phyloP scores from a whole-genome alignment of 2,113 vertebrate species.

The Sterna hirundo region DNA sequence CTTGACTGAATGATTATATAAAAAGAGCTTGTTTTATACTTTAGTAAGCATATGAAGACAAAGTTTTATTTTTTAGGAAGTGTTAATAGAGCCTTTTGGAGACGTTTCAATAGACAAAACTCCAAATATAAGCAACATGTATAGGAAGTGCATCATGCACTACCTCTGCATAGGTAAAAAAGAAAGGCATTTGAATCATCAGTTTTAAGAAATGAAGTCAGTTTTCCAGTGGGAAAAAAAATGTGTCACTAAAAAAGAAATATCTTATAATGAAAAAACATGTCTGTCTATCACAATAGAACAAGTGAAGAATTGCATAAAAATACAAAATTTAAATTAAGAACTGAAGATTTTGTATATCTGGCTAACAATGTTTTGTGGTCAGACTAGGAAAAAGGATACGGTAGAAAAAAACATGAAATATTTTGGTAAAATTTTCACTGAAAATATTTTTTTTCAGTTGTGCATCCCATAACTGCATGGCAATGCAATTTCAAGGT shows the following conservation, averaged over 20 bases:
- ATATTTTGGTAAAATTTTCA: background rate
- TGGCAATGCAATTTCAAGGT: background rate
- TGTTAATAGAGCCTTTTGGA: background rate
- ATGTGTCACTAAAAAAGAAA: background rate
- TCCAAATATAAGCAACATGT: background rate
- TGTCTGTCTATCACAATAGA: background rate
- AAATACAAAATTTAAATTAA: background rate
- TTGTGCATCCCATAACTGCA: background rate
- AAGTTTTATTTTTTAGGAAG: background rate
- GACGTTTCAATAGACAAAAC: background rate
- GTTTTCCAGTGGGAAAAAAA: background rate
- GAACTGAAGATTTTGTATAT: background rate
- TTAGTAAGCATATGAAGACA: background rate
- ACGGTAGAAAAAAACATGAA: background rate
- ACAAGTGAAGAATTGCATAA: background rate
- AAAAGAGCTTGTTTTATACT: background rate
- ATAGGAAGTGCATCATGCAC: background rate
- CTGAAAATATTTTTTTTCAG: background rate
- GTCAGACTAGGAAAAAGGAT: background rate
- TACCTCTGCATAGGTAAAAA: background rate
- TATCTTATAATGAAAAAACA: background rate
- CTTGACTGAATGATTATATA: background rate
- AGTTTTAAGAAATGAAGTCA: background rate
- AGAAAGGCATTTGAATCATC: background rate
- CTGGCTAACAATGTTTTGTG: background rate